A percentile compares a stretch with the other conserved stretches of the same genome.
These are phyloP conservation scores for Tenthredo amoena DNA, from an alignment of 2,888 invertebrate genomes.

Conservation along the genomic window DNA sequence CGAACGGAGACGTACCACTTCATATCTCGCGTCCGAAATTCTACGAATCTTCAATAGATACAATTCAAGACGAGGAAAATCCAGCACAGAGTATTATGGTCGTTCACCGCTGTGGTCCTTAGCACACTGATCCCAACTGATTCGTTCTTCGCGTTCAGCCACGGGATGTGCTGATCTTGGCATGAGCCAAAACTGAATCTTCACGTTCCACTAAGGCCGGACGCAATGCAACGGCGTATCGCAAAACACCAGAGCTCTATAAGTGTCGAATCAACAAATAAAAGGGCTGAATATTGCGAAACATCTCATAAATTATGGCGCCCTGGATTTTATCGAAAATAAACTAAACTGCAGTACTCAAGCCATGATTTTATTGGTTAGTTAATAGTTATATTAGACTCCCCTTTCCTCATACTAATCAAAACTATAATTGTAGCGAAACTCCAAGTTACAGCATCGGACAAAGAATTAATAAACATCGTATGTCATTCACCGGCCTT, in stretches of 20 bases:
- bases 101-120: slow-evolving; percentile 55
- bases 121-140: slow-evolving; percentile 55
- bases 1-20: slow-evolving; percentile 53
- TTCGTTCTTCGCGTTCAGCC: slow-evolving; percentile 43
- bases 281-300: slow-evolving; percentile 9
- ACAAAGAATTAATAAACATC: neutral
- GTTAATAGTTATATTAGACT: neutral
- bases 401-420: neutral
- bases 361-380: neutral
- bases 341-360: neutral
- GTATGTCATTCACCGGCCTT: neutral
- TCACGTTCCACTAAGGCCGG: slow-evolving; percentile 58
- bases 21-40: slow-evolving; percentile 50
- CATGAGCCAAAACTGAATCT: slow-evolving; percentile 52
- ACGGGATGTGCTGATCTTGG: slow-evolving; percentile 51
- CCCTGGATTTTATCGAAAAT: slow-evolving; percentile 29
- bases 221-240: slow-evolving; percentile 44
- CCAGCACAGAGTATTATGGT: slow-evolving; percentile 50
- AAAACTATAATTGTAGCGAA: neutral
- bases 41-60: neutral
- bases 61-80: slow-evolving; percentile 7
- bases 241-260: neutral
- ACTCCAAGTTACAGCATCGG: neutral
- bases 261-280: slow-evolving; percentile 1
- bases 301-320: neutral